Percentiles rank a stretch among this genome's conserved stretches.
Conservation (phyloP, 2,888 invertebrate genomes). For the Chorisops tibialis region DNA sequence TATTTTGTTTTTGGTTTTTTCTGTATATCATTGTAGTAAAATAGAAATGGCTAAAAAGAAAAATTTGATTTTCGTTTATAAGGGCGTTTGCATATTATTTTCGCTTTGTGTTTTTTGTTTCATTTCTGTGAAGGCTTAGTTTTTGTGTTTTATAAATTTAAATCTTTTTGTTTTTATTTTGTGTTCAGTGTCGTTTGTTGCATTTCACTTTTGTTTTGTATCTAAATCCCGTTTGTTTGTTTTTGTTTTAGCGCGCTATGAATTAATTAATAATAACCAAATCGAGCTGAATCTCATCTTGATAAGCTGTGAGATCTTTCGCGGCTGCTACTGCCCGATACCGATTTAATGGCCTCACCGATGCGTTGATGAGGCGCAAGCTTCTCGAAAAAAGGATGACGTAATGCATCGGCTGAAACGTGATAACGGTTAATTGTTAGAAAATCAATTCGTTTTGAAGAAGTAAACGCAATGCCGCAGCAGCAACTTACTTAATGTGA, state of each 20-base stretch:
- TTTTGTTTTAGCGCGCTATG: not conserved
- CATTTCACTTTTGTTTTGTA: not conserved
- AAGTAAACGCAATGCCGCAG: not conserved
- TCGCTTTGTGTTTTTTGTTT: too few species aligned
- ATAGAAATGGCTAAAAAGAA: not conserved
- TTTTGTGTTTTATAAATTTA: too few species aligned
- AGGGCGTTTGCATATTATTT: too few species aligned
- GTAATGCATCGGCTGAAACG: slow-evolving; percentile 68
- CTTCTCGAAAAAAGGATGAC: slow-evolving; percentile 90
- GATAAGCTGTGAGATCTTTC: slow-evolving; percentile 60
- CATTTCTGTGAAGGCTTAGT: too few species aligned
- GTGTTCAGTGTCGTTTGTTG: not conserved
- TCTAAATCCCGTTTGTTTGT: not conserved
- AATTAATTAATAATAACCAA: slow-evolving; percentile 53
- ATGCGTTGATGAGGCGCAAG: slow-evolving; percentile 76
- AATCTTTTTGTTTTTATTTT: too few species aligned
- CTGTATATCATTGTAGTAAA: not conserved
- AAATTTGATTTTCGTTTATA: too few species aligned
- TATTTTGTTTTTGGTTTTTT: not conserved
- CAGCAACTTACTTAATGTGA: slow-evolving; percentile 64
- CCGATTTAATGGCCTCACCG: slow-evolving; percentile 52
- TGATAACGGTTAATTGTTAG: not conserved
- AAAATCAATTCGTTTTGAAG: not conserved
- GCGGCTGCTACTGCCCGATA: slow-evolving; percentile 54
- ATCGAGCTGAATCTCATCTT: slow-evolving; percentile 54